phyloP scores from a whole-genome alignment of 2,113 vertebrate genomes.

The Dascyllus trimaculatus region DNA sequence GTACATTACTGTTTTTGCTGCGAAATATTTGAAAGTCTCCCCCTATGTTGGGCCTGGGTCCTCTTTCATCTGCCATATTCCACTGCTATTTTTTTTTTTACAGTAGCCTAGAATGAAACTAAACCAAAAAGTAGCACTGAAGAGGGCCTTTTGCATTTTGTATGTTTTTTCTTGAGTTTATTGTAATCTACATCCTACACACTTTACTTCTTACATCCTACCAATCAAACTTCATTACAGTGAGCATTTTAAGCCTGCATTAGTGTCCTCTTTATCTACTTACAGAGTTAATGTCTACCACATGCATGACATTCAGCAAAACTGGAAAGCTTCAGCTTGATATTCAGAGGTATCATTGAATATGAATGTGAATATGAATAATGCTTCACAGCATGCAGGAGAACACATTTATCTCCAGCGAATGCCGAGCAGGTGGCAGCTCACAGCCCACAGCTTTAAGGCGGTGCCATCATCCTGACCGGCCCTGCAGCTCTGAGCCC shows the following conservation, averaged over 20 bases:
- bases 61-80: too few relatives aligned
- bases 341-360: background rate
- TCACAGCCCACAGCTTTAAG: slow-evolving; percentile 80
- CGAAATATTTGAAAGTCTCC: too few relatives aligned
- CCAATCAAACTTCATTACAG: background rate
- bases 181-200: too few relatives aligned
- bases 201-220: background rate
- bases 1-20: too few relatives aligned
- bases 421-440: slow-evolving; percentile 82
- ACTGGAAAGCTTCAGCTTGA: background rate
- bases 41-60: too few relatives aligned
- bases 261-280: background rate
- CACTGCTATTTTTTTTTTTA: too few relatives aligned
- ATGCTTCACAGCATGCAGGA: background rate
- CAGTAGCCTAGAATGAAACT: too few relatives aligned
- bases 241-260: background rate
- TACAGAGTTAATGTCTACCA: background rate
- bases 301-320: background rate
- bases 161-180: too few relatives aligned
- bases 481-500: slow-evolving; percentile 57
- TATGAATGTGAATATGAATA: background rate
- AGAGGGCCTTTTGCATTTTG: too few relatives aligned
- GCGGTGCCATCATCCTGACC: slow-evolving; percentile 77
- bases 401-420: slow-evolving; percentile 76
- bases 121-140: too few relatives aligned